Evolutionary conservation across 37 sponge, comb jelly and placozoan genomes (phyloP).

Genomic region (Crambe crambe): DNA sequence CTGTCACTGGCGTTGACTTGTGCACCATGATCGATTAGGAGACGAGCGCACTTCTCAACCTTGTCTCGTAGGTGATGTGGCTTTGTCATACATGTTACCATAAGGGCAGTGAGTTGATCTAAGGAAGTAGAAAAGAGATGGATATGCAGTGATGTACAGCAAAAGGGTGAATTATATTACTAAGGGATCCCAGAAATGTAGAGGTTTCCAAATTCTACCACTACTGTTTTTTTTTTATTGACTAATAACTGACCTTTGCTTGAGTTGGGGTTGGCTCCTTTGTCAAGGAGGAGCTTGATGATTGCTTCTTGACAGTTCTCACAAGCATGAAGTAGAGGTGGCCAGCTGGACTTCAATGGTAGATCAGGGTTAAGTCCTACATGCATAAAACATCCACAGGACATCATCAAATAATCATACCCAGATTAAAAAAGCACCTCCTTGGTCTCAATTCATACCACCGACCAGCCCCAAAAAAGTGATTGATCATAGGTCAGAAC

Average conservation of each 20-base stretch:
- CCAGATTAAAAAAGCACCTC: too few relatives aligned
- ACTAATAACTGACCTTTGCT: slow-evolving; percentile 45
- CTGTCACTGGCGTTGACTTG: slow-evolving; percentile 69
- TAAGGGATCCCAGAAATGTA: background rate
- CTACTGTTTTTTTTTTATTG: too few relatives aligned
- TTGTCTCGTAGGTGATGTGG: background rate
- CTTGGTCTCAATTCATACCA: too few relatives aligned
- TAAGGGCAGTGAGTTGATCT: slow-evolving; percentile 72
- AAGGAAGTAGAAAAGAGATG: background rate
- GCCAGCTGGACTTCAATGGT: slow-evolving; percentile 51
- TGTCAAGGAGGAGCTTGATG: slow-evolving; percentile 34
- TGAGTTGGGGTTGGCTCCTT: slow-evolving; percentile 53
- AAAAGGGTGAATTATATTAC: too few relatives aligned
- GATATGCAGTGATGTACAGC: too few relatives aligned
- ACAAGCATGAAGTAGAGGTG: slow-evolving; percentile 62
- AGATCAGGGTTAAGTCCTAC: slow-evolving; percentile 51
- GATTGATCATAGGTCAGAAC: too few relatives aligned
- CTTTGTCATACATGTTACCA: slow-evolving; percentile 48
- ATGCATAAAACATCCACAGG: background rate
- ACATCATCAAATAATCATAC: background rate
- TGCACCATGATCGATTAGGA: slow-evolving; percentile 56
- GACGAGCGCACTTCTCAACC: slow-evolving; percentile 39
- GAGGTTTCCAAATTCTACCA: background rate
- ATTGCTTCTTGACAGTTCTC: slow-evolving; percentile 24
- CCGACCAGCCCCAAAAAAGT: too few relatives aligned